Conservation (phyloP, 2,113 vertebrate genomes). For the Galemys pyrenaicus region DNA sequence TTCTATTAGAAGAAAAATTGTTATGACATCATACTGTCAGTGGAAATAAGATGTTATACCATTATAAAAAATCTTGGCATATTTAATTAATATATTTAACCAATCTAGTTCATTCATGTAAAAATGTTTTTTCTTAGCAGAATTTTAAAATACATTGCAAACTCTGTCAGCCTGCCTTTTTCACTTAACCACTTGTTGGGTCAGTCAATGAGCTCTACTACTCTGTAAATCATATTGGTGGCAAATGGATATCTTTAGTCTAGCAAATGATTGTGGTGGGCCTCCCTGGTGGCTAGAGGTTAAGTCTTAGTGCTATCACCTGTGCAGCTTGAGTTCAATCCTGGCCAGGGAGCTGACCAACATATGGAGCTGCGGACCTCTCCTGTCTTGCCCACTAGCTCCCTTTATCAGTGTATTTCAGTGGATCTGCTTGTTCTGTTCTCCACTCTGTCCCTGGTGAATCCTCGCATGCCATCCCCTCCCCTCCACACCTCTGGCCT, state of each 20-base stretch:
- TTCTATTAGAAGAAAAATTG: neutral
- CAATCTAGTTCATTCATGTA: neutral
- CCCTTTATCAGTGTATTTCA: no score
- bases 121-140: neutral
- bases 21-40: neutral
- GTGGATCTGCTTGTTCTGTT: no score
- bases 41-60: neutral
- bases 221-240: neutral
- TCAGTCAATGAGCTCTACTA: accelerated
- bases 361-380: no score
- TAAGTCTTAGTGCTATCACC: no score
- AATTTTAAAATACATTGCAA: neutral
- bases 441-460: no score
- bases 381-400: no score
- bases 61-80: neutral
- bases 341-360: no score
- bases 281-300: no score
- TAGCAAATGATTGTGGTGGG: neutral
- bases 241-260: neutral
- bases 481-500: no score
- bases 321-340: no score
- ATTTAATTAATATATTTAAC: neutral
- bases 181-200: neutral
- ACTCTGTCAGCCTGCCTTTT: neutral
- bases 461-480: no score